These are phyloP conservation scores for Lates japonicus DNA, from an alignment of 2,797 vertebrate genomes.

Conservation along the genomic window DNA sequence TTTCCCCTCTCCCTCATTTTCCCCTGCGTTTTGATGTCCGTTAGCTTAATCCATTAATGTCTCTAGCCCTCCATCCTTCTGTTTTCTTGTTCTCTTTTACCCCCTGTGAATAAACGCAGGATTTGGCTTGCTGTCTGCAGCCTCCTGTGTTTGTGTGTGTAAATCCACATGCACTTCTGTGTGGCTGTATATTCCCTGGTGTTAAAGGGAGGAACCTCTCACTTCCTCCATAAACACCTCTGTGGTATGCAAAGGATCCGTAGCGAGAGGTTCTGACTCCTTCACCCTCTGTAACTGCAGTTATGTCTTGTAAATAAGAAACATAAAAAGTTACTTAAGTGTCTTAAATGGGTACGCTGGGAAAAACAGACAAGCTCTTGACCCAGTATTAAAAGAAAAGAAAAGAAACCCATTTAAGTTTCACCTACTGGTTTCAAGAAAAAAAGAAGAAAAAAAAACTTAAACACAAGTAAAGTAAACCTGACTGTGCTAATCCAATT, in stretches of 20 bases:
- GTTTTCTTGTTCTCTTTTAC: conserved; percentile 44
- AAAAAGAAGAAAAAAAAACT: not conserved
- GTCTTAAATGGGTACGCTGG: not conserved
- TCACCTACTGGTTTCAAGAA: not conserved
- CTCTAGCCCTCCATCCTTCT: conserved; percentile 12
- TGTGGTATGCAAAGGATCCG: conserved; percentile 56
- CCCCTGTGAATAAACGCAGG: conserved; percentile 31
- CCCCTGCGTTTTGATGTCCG: conserved; percentile 26
- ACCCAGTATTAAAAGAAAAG: not conserved
- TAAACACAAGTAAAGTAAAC: not conserved
- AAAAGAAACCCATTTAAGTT: not conserved
- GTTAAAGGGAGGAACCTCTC: conserved; percentile 55
- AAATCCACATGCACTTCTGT: conserved; percentile 31
- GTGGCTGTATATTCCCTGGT: conserved; percentile 48
- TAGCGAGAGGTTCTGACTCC: conserved; percentile 16
- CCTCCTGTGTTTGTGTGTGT: conserved; percentile 40
- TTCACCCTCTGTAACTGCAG: conserved; percentile 22
- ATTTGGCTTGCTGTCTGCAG: conserved; percentile 15
- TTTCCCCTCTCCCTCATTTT: not conserved
- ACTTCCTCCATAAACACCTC: conserved; percentile 73
- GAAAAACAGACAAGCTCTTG: conserved; percentile 2
- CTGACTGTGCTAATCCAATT: not conserved
- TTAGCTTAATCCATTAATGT: conserved; percentile 38
- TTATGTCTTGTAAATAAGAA: conserved; percentile 39
- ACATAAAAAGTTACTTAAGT: conserved; percentile 14